A percentile compares a stretch with the other conserved stretches of the same genome.
These are phyloP conservation scores for Synanceia verrucosa DNA, from an alignment of 2,797 vertebrate species.

Conservation along the genomic window DNA sequence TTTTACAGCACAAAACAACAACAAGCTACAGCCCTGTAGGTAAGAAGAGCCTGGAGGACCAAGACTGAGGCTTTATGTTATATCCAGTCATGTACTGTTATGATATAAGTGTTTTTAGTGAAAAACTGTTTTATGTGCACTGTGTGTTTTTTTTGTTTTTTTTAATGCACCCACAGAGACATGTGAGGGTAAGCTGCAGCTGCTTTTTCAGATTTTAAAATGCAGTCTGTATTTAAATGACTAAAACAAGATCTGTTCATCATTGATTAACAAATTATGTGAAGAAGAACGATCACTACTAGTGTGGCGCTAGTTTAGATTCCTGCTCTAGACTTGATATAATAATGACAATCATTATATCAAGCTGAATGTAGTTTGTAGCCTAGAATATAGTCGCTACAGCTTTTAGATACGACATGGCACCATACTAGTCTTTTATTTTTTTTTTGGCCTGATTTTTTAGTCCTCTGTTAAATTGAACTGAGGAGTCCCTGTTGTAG, in stretches of 20 bases:
- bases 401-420: neutral
- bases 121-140: neutral
- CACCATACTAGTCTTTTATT: too few relatives aligned
- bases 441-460: neutral
- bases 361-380: neutral
- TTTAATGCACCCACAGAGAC: slow-evolving; percentile 18
- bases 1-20: neutral
- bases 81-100: too few relatives aligned
- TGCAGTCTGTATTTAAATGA: too few relatives aligned
- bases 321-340: too few relatives aligned
- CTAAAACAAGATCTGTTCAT: too few relatives aligned
- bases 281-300: too few relatives aligned
- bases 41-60: neutral
- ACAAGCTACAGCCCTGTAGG: neutral
- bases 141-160: slow-evolving; percentile 14
- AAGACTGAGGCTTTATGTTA: neutral
- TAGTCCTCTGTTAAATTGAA: neutral
- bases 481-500: neutral
- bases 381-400: neutral
- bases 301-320: too few relatives aligned
- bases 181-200: slow-evolving; percentile 40
- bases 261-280: too few relatives aligned
- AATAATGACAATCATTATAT: too few relatives aligned
- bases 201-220: too few relatives aligned
- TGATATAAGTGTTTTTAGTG: neutral